Percentiles rank a stretch among this genome's conserved stretches.
Conservation (phyloP, 2,797 vertebrate genomes). For the Dipus sagitta region DNA sequence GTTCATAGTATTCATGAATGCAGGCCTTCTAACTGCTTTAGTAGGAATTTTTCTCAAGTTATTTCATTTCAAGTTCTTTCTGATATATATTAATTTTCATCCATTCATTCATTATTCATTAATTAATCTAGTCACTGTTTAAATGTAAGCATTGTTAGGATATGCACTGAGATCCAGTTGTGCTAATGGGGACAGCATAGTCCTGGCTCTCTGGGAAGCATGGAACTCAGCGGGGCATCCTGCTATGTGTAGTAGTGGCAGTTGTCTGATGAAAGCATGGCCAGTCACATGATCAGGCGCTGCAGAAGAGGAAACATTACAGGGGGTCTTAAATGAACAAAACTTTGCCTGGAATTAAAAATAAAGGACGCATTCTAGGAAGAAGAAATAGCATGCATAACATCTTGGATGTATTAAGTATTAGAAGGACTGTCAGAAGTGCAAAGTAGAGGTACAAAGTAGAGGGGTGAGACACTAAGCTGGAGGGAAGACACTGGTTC, state of each 20-base stretch:
- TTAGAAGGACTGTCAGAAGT: background rate
- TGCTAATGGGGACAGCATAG: background rate
- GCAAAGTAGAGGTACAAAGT: background rate
- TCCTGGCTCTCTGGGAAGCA: background rate
- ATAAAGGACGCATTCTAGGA: background rate
- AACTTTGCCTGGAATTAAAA: background rate
- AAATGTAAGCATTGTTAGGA: background rate
- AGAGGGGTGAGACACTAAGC: background rate
- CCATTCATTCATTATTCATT: background rate
- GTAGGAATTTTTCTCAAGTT: background rate
- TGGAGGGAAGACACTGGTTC: background rate
- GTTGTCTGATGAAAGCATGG: no score
- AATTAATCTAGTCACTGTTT: background rate
- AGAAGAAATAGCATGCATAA: background rate
- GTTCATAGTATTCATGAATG: background rate
- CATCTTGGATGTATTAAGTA: background rate
- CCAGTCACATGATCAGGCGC: background rate
- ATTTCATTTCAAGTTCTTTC: conserved; percentile 14
- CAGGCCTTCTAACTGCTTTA: background rate
- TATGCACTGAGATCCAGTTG: background rate
- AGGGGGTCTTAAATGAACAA: background rate
- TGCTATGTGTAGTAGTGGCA: background rate
- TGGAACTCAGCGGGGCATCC: background rate
- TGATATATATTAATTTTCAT: background rate
- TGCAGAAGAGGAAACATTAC: background rate